phyloP scores from a whole-genome alignment of 2,888 invertebrate genomes.

The Hypolimnas misippus region DNA sequence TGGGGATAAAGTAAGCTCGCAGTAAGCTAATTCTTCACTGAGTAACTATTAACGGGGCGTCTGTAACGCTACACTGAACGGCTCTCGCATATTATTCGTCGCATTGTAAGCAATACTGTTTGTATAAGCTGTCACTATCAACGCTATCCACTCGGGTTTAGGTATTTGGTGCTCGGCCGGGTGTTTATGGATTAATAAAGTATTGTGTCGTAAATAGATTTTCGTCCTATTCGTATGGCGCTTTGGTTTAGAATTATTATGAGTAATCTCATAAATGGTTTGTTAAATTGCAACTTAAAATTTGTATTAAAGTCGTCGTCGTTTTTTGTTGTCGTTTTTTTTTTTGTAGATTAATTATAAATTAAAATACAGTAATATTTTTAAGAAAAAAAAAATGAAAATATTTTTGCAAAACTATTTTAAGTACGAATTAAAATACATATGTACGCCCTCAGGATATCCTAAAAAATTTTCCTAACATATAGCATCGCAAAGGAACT shows the following conservation, averaged over 20 bases:
- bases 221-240: background rate
- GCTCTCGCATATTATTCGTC: slow-evolving; percentile 1
- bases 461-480: too few relatives aligned
- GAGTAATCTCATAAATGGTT: background rate
- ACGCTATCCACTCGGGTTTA: slow-evolving; percentile 6
- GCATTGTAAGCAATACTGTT: slow-evolving; percentile 6
- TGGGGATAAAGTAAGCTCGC: background rate
- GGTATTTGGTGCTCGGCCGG: background rate
- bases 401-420: too few relatives aligned
- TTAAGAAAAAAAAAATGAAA: too few relatives aligned
- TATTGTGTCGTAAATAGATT: background rate
- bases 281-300: too few relatives aligned
- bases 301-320: too few relatives aligned
- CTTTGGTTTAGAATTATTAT: background rate
- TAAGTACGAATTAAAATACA: too few relatives aligned
- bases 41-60: slow-evolving; percentile 4
- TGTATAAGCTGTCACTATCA: slow-evolving; percentile 8
- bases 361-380: too few relatives aligned
- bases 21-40: slow-evolving; percentile 9
- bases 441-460: too few relatives aligned
- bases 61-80: background rate
- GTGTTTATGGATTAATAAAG: slow-evolving; percentile 9
- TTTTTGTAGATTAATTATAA: too few relatives aligned
- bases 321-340: too few relatives aligned
- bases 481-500: too few relatives aligned